Evolutionary conservation across 92 coral and sea anemone genomes (phyloP).

Genomic region (Epizoanthus fatuus): DNA sequence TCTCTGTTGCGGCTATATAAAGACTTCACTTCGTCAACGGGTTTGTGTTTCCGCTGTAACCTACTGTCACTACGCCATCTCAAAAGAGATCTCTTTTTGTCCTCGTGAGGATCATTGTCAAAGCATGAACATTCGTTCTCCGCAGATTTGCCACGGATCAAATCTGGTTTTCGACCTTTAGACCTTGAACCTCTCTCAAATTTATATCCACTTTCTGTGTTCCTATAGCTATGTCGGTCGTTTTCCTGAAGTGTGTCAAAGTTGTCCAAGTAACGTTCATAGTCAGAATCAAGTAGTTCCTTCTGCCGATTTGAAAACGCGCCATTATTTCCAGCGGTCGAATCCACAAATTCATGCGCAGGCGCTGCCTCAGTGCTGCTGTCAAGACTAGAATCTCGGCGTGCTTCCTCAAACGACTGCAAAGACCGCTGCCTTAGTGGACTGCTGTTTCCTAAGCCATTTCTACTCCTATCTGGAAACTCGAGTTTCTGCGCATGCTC

Average conservation of each 20-base stretch:
- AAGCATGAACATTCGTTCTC: not conserved
- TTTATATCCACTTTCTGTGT: not conserved
- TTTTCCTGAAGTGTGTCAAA: not conserved
- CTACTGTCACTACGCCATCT: slow-evolving; percentile 53
- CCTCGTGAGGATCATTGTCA: slow-evolving; percentile 14
- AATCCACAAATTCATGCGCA: not conserved
- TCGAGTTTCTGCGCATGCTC: slow-evolving; percentile 22
- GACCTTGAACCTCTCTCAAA: not conserved
- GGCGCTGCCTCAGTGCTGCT: not conserved
- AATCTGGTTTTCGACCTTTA: not conserved
- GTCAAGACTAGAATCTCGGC: slow-evolving; percentile 1
- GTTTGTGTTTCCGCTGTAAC: slow-evolving; percentile 6
- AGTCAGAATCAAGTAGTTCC: not conserved
- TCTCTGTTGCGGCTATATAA: slow-evolving; percentile 23
- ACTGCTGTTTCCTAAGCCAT: not conserved
- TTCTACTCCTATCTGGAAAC: not conserved
- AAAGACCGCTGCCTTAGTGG: slow-evolving; percentile 41
- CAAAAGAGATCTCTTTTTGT: not conserved
- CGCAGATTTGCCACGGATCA: not conserved
- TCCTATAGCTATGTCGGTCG: not conserved
- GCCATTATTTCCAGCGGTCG: not conserved
- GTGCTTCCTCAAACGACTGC: slow-evolving; percentile 80
- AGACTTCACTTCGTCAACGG: slow-evolving; percentile 23
- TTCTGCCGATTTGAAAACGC: slow-evolving; percentile 1
- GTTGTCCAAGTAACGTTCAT: not conserved